Evolutionary conservation across 2,113 vertebrate genomes (phyloP), one percentile per base, ranked within the genome.

Genomic region (Ophiodon elongatus): DNA sequence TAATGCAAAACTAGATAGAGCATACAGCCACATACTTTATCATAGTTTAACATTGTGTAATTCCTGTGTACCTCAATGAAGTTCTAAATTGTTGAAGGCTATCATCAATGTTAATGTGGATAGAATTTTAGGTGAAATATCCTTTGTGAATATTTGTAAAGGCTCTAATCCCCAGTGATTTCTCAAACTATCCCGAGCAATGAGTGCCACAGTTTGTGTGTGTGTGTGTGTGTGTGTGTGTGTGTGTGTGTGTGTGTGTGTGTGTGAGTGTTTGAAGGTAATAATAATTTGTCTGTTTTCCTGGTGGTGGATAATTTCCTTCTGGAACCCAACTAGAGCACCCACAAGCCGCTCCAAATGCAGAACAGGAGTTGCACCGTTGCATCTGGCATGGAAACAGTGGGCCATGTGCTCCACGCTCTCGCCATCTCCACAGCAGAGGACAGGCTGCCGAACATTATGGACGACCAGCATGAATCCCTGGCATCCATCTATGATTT

Each of bases 351-450:
- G 45, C 66, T 79, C 72, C 52, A 73, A 89, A 78, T 54, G 63
- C 60, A 63, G 80, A 88, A 79, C 89, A 89, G 85, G 77, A 89
- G 86, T 83, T 84, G 81, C 82, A 85, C 86, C 37, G 73, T 88
- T 88, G 90, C 84, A 86, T 76, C 88, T 93, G 91, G 90, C 91
- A 90, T 80, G 43, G 81, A 87, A 86, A 90, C 68, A 86, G 65
- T 78, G 64, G 90, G 64, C 78, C 90, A 88, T 92, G 86, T 88
- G 89, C 82, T 88, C 56, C 52, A 33, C 3, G 33, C 79, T 87
- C 62, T 73, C 66, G 85, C 85, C 88, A 89, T 92, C 80, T 41
- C 80, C 57, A 72, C 82, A 79, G 75, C 82, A 63, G 85, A 87
- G 83, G 78, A 86, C 89, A 85, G 87, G 79, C 88, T 90, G 93